phyloP scores from a whole-genome alignment of 92 coral and sea anemone species.

The Siderastrea siderea region DNA sequence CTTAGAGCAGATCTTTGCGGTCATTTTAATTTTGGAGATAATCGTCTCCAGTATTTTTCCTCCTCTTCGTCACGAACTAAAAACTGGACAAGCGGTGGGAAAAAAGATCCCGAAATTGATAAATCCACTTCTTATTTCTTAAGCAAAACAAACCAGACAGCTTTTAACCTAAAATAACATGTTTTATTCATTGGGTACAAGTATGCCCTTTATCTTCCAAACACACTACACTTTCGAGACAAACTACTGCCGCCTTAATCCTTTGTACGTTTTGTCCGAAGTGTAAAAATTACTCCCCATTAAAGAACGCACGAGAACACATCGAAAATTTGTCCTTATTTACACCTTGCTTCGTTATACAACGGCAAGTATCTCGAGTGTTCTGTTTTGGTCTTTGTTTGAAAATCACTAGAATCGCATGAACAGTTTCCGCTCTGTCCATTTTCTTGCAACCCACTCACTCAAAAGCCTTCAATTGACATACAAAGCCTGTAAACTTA shows the following conservation, averaged over 20 bases:
- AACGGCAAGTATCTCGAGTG: conserved; percentile 37
- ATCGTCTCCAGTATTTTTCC: conserved; percentile 44
- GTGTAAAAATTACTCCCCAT: conserved; percentile 32
- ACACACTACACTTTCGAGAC: conserved; percentile 23
- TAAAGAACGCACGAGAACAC: neutral
- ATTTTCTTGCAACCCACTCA: conserved; percentile 11
- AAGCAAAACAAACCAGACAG: conserved; percentile 66
- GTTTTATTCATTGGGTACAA: conserved; percentile 81
- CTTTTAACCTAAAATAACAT: conserved; percentile 67
- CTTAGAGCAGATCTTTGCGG: conserved; percentile 43
- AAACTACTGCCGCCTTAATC: conserved; percentile 23
- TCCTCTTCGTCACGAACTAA: conserved; percentile 45
- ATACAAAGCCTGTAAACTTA: conserved; percentile 7
- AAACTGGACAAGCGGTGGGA: conserved; percentile 60
- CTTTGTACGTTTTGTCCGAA: conserved; percentile 68
- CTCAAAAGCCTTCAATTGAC: neutral
- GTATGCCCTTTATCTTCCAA: conserved; percentile 58
- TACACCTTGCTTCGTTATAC: conserved; percentile 23
- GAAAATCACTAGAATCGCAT: conserved; percentile 28
- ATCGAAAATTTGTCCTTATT: conserved; percentile 6
- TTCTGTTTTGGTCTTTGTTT: conserved; percentile 48
- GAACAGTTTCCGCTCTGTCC: conserved; percentile 37
- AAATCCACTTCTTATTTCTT: conserved; percentile 56
- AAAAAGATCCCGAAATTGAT: conserved; percentile 90
- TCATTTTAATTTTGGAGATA: conserved; percentile 79